Conservation (phyloP, 2,888 invertebrate species). For the Eristalinus sepulchralis region DNA sequence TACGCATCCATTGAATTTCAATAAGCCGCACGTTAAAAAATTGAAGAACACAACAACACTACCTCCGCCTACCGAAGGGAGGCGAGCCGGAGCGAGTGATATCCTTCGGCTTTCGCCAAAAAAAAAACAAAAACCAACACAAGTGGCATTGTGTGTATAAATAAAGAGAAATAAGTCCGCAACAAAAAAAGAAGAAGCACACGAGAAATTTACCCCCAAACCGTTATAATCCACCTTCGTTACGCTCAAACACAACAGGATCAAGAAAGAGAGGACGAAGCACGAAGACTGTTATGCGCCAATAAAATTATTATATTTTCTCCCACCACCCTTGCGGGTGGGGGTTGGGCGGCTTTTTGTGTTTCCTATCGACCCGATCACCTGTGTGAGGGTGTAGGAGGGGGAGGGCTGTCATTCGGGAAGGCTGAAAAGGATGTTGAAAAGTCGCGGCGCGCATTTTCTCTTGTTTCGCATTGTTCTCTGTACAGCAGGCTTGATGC, state of each 20-base stretch:
- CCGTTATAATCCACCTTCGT: conserved; percentile 44
- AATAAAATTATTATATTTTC: conserved; percentile 57
- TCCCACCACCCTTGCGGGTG: conserved; percentile 23
- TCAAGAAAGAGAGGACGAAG: conserved; percentile 17
- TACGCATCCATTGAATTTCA: conserved; percentile 68
- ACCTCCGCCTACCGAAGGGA: neutral
- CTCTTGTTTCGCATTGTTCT: conserved; percentile 11
- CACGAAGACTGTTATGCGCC: conserved; percentile 44
- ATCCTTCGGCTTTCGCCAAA: neutral
- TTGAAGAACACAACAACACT: conserved; percentile 4
- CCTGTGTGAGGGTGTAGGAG: neutral
- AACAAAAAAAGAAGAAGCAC: conserved; percentile 41
- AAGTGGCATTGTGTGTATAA: conserved; percentile 23
- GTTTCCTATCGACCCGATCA: conserved; percentile 2
- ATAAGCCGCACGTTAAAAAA: conserved; percentile 51
- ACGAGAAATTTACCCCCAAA: conserved; percentile 16
- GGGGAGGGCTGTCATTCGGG: conserved; percentile 18
- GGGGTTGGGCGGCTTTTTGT: conserved; percentile 1
- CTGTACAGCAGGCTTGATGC: conserved; percentile 28
- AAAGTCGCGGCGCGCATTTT: neutral
- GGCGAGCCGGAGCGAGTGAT: neutral
- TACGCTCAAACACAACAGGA: conserved; percentile 51
- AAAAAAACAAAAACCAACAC: neutral
- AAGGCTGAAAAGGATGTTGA: too few relatives aligned
- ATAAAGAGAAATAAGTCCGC: conserved; percentile 44